A percentile compares a stretch with the other conserved stretches of the same genome.
phyloP scores from a whole-genome alignment of 2,888 invertebrate genomes.

The Allophyes oxyacanthae region DNA sequence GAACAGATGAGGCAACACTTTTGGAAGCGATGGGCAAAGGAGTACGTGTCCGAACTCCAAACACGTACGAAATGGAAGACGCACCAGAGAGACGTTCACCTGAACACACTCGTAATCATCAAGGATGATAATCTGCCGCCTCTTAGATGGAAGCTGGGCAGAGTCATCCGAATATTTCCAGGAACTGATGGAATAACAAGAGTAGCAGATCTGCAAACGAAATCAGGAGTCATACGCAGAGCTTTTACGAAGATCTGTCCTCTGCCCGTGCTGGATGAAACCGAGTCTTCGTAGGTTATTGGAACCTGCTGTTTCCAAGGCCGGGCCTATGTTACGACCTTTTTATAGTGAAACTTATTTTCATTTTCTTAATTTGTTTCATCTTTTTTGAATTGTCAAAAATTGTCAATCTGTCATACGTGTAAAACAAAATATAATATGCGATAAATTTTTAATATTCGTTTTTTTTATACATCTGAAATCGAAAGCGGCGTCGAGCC shows the following conservation, averaged over 20 bases:
- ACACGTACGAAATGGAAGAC: slow-evolving; percentile 1
- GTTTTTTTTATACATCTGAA: no score
- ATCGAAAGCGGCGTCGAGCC: no score
- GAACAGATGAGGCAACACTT: slow-evolving; percentile 1
- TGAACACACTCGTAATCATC: not conserved
- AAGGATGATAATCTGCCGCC: not conserved
- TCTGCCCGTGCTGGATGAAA: not conserved
- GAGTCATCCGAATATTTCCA: slow-evolving; percentile 3
- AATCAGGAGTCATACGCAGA: not conserved
- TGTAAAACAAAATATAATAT: no score
- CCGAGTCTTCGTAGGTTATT: no score
- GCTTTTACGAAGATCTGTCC: not conserved
- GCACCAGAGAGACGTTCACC: not conserved
- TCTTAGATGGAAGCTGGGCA: slow-evolving; percentile 11
- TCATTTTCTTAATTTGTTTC: no score
- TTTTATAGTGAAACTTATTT: no score
- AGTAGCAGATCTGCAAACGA: slow-evolving; percentile 13
- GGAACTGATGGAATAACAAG: slow-evolving; percentile 17
- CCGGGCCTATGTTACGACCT: no score
- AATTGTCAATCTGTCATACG: no score
- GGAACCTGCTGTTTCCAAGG: no score
- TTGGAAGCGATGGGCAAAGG: slow-evolving; percentile 1
- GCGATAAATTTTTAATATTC: no score
- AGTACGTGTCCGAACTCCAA: slow-evolving; percentile 1
- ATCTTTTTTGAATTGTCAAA: no score